phyloP scores from a whole-genome alignment of 1,140 invertebrate genomes.

The Lepidotrigona ventralis region DNA sequence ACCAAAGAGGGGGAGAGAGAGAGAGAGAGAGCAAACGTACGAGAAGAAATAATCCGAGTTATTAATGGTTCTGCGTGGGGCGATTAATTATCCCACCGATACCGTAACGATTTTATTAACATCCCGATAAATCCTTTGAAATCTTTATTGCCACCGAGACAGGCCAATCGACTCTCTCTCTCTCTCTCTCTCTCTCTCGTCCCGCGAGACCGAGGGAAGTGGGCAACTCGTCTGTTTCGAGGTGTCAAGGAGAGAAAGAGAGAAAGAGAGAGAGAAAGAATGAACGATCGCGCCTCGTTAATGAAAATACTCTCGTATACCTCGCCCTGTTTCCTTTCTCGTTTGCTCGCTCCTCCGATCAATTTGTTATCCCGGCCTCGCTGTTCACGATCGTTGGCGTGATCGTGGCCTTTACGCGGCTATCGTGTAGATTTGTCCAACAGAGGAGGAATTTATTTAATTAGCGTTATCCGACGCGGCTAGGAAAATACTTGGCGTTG shows the following conservation, averaged over 20 bases:
- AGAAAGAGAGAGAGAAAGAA: conserved; percentile 4
- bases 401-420: neutral
- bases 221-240: neutral
- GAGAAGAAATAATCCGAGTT: conserved; percentile 36
- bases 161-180: neutral
- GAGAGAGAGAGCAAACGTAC: conserved; percentile 11
- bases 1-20: too few species aligned
- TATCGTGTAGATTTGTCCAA: conserved; percentile 1
- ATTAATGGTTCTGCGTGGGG: conserved; percentile 21
- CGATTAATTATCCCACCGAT: conserved; percentile 38
- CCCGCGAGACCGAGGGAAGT: neutral
- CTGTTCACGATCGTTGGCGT: neutral
- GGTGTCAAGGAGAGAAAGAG: neutral
- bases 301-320: conserved; percentile 1
- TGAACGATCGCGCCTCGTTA: conserved; percentile 11
- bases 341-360: neutral
- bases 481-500: neutral
- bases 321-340: conserved; percentile 2
- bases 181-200: too few species aligned
- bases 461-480: neutral
- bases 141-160: conserved; percentile 39
- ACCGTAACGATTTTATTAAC: conserved; percentile 39
- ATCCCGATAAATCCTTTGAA: conserved; percentile 29
- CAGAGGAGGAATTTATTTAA: conserved; percentile 9
- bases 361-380: neutral